Evolutionary conservation across 1,140 invertebrate species (phyloP).

Genomic region (Drosophila orosa): DNA sequence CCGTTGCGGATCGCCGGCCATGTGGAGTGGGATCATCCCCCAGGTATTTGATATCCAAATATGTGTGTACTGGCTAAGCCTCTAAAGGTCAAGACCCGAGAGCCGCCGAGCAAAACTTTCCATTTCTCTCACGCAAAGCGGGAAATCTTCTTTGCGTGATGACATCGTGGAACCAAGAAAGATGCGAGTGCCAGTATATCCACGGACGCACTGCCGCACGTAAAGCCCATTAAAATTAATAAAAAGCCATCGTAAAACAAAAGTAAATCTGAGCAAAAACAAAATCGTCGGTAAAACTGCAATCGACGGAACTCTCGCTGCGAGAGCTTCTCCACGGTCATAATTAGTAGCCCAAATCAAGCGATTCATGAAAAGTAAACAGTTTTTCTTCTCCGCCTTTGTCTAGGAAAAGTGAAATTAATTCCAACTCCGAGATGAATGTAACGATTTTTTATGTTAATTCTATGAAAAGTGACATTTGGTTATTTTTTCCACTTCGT

Average conservation of each 20-base stretch:
- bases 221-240: constrained; percentile 77
- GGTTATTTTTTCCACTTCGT: constrained; percentile 20
- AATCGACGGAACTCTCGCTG: constrained; percentile 35
- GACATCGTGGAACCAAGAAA: constrained; percentile 56
- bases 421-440: constrained; percentile 9
- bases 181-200: constrained; percentile 18
- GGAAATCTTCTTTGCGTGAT: constrained; percentile 75
- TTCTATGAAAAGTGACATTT: constrained; percentile 64
- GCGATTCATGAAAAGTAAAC: constrained; percentile 58
- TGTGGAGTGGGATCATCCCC: constrained; percentile 33
- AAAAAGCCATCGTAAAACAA: constrained; percentile 51
- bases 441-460: constrained; percentile 53
- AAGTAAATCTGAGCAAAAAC: constrained; percentile 36
- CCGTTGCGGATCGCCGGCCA: constrained; percentile 57
- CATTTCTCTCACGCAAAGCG: constrained; percentile 74
- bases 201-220: constrained; percentile 46
- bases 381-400: constrained; percentile 70
- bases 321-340: constrained; percentile 8
- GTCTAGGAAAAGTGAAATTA: constrained; percentile 77
- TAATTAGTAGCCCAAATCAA: constrained; percentile 74
- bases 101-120: constrained; percentile 52
- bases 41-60: constrained; percentile 19
- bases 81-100: constrained; percentile 55
- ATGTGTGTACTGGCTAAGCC: constrained; percentile 9
- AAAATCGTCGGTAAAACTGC: constrained; percentile 29